Evolutionary conservation across 23 tunicate genomes (phyloP).

Genomic region (Trididemnum miniatum): DNA sequence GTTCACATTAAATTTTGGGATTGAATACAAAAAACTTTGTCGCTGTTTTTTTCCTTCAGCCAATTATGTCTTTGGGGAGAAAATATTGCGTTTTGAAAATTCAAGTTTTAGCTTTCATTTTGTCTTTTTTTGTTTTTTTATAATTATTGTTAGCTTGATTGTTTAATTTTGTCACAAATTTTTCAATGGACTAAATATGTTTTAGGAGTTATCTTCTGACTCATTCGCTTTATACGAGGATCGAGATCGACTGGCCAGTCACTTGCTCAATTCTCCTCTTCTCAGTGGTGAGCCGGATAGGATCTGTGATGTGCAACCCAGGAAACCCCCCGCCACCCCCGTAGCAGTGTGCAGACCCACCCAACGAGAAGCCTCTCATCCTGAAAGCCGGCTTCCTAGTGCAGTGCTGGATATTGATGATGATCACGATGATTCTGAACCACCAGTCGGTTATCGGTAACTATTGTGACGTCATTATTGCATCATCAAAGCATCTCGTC

Average conservation of each 20-base stretch:
- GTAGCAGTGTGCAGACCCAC: background rate
- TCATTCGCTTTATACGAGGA: constrained; percentile 58
- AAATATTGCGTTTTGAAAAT: too few relatives aligned
- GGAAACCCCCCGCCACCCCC: constrained; percentile 15
- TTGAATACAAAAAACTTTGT: too few relatives aligned
- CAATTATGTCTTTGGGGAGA: too few relatives aligned
- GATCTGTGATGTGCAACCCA: background rate
- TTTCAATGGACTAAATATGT: too few relatives aligned
- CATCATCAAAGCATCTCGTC: too few relatives aligned
- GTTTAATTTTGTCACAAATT: too few relatives aligned
- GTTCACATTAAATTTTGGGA: too few relatives aligned
- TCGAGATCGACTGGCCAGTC: constrained; percentile 25
- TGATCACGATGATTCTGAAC: background rate
- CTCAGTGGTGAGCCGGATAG: constrained; percentile 18
- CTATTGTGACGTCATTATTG: background rate
- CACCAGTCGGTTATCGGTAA: background rate
- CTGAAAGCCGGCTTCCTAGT: constrained; percentile 38
- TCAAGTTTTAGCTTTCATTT: too few relatives aligned
- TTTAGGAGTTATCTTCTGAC: constrained; percentile 57
- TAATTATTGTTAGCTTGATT: too few relatives aligned
- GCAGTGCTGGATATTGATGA: background rate
- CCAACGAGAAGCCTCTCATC: constrained; percentile 4
- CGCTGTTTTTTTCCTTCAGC: too few relatives aligned
- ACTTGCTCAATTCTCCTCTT: constrained; percentile 41
- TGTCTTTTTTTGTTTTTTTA: too few relatives aligned